Evolutionary conservation across 2,888 invertebrate genomes (phyloP).

Genomic region (Pheosia gnoma): DNA sequence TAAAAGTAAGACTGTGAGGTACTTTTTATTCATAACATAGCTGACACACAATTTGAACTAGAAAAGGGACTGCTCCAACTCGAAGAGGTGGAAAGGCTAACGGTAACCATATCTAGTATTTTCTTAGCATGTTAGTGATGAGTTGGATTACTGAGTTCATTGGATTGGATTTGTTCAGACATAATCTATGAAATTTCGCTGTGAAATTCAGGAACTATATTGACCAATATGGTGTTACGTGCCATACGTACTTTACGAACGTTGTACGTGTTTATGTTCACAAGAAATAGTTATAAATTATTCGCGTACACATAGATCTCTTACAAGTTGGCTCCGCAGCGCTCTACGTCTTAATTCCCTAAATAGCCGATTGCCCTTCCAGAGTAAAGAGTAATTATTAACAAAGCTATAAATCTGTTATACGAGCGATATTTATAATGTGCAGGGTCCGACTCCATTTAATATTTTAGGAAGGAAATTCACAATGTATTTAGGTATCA

Average conservation of each 20-base stretch:
- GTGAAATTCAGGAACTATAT: not conserved
- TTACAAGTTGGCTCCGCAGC: conserved; percentile 28
- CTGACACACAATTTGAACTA: not conserved
- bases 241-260: too few species aligned
- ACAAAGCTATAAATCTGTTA: conserved; percentile 33
- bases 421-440: conserved; percentile 17
- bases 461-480: not conserved
- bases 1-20: not conserved
- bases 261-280: not conserved
- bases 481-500: not conserved
- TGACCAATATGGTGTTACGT: not conserved
- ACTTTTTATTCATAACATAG: not conserved
- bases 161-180: too few species aligned
- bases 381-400: conserved; percentile 39
- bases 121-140: not conserved
- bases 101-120: not conserved
- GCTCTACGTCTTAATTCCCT: conserved; percentile 39
- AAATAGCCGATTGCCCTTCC: conserved; percentile 53
- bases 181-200: not conserved
- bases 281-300: conserved; percentile 27
- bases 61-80: not conserved
- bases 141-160: not conserved
- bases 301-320: conserved; percentile 24
- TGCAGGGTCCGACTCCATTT: conserved; percentile 13
- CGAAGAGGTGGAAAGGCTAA: not conserved